phyloP scores from a whole-genome alignment of 1,140 invertebrate genomes.

The Drosophila azteca region DNA sequence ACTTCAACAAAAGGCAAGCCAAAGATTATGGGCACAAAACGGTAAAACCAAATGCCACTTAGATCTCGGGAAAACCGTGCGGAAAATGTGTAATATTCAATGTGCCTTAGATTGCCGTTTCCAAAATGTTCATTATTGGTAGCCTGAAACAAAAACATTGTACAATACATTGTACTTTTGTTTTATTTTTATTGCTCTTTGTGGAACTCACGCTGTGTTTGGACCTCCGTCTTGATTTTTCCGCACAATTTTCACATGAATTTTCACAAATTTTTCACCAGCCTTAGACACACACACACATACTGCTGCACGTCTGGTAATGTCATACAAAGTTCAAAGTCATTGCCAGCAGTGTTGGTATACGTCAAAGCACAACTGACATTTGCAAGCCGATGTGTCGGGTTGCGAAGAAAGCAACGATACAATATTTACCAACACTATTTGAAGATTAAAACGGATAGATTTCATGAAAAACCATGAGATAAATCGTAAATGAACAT shows the following conservation, averaged over 20 bases:
- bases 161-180: no score
- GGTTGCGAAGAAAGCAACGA: no score
- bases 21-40: background rate
- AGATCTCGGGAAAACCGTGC: no score
- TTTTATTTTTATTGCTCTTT: background rate
- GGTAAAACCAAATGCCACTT: background rate
- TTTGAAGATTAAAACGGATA: no score
- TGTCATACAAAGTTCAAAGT: background rate
- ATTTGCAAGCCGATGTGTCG: background rate
- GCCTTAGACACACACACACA: slow-evolving; percentile 4
- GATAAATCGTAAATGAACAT: no score
- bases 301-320: slow-evolving; percentile 40
- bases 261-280: slow-evolving; percentile 48
- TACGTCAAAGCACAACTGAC: background rate
- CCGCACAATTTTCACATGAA: slow-evolving; percentile 37
- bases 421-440: no score
- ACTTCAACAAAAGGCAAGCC: slow-evolving; percentile 58
- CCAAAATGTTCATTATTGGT: no score
- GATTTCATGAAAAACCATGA: no score
- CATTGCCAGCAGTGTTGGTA: slow-evolving; percentile 34
- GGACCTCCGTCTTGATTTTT: slow-evolving; percentile 5
- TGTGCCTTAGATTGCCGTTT: no score
- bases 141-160: no score
- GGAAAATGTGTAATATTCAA: background rate
- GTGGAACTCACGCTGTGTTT: background rate